Conservation (phyloP, 2,113 vertebrate species). For the human (Homo sapiens) region GRCh38 chr5:27099501-27100000, state of each 20-base stretch:
- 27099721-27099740: slow-evolving; percentile 44
- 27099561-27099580: slow-evolving; percentile 60
- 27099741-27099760: slow-evolving; percentile 40
- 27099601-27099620: slow-evolving; percentile 72
- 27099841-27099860: background rate
- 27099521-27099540: slow-evolving; percentile 51
- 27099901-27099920: background rate
- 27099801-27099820: background rate
- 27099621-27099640: slow-evolving; percentile 66
- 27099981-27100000: background rate
- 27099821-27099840: background rate
- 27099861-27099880: background rate
- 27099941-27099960: background rate
- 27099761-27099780: slow-evolving; percentile 9
- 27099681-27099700: slow-evolving; percentile 68
- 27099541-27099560: slow-evolving; percentile 30
- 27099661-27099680: slow-evolving; percentile 65
- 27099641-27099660: slow-evolving; percentile 57
- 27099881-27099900: background rate
- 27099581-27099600: slow-evolving; percentile 44
- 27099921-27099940: background rate
- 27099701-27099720: slow-evolving; percentile 53
- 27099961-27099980: background rate
- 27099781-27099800: slow-evolving; percentile 38
- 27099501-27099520: slow-evolving; percentile 1